Evolutionary conservation across 92 coral and sea anemone genomes (phyloP).

Genomic region (Chrysogorgia sp.): DNA sequence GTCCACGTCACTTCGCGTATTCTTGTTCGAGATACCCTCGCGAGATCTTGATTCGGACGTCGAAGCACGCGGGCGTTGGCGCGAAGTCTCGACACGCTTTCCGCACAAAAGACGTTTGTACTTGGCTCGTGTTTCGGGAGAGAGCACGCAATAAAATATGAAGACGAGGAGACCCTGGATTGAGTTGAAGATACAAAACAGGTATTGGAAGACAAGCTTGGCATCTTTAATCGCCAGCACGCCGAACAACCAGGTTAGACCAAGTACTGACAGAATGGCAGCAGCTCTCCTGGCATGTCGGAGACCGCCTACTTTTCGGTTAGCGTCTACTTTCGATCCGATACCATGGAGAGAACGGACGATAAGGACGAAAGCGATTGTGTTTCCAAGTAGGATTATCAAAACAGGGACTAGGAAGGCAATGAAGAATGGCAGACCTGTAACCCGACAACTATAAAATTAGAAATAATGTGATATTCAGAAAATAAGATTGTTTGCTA

Average conservation of each 20-base stretch:
- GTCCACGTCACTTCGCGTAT: background rate
- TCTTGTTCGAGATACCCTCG: constrained; percentile 7
- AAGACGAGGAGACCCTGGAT: constrained; percentile 59
- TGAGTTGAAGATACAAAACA: constrained; percentile 65
- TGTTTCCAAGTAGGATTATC: constrained; percentile 40
- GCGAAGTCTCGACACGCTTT: background rate
- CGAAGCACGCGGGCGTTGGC: too few species aligned
- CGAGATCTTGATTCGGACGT: constrained; percentile 20
- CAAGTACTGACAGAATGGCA: constrained; percentile 57
- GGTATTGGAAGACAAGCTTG: constrained; percentile 50
- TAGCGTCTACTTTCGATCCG: constrained; percentile 46
- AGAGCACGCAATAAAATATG: constrained; percentile 50
- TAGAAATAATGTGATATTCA: too few species aligned
- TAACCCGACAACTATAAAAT: constrained; percentile 47
- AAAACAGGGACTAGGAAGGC: constrained; percentile 52
- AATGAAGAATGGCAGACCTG: constrained; percentile 51
- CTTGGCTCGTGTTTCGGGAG: constrained; percentile 5
- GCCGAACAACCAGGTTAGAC: constrained; percentile 62
- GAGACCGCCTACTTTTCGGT: constrained; percentile 35
- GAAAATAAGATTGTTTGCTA: too few species aligned
- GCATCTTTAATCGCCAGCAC: constrained; percentile 53
- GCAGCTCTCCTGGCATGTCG: constrained; percentile 48
- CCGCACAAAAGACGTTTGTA: constrained; percentile 11
- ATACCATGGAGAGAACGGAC: constrained; percentile 32
- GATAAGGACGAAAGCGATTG: constrained; percentile 39